These are phyloP conservation scores for Kryphioiulus occultus DNA, from an alignment of 2,888 invertebrate genomes.

Conservation along the genomic window DNA sequence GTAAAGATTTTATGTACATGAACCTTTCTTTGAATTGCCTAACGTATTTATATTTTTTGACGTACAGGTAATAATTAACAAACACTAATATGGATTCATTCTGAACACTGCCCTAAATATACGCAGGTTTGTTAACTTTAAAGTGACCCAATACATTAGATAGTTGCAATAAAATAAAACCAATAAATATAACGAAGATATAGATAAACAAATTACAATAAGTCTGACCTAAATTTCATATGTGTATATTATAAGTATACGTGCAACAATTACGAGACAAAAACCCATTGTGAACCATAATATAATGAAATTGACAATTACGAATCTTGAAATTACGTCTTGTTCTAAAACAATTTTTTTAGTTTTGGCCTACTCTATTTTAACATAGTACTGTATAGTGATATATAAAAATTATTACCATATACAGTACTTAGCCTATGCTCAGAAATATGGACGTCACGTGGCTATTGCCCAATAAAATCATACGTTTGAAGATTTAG, in stretches of 20 bases:
- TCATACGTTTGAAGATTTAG: neutral
- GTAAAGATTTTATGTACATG: no score
- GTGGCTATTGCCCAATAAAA: neutral
- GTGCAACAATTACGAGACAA: slow-evolving; percentile 9
- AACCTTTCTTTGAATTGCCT: no score
- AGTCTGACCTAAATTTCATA: neutral
- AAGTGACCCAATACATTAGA: neutral
- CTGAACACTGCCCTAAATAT: neutral
- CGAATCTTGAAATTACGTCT: neutral
- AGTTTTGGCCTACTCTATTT: slow-evolving; percentile 7
- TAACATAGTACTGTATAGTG: neutral
- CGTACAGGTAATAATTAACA: neutral
- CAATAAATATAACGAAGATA: neutral
- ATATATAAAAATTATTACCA: neutral
- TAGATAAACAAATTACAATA: neutral
- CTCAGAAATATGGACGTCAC: neutral
- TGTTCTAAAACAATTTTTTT: slow-evolving; percentile 9
- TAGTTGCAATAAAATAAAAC: neutral
- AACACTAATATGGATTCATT: neutral
- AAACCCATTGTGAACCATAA: neutral
- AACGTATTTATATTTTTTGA: neutral
- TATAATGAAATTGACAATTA: slow-evolving; percentile 24
- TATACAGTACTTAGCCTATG: neutral
- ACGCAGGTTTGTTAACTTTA: neutral
- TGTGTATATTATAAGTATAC: neutral